These are phyloP conservation scores for Plebejus anna DNA, from an alignment of 2,888 invertebrate species.

Conservation along the genomic window DNA sequence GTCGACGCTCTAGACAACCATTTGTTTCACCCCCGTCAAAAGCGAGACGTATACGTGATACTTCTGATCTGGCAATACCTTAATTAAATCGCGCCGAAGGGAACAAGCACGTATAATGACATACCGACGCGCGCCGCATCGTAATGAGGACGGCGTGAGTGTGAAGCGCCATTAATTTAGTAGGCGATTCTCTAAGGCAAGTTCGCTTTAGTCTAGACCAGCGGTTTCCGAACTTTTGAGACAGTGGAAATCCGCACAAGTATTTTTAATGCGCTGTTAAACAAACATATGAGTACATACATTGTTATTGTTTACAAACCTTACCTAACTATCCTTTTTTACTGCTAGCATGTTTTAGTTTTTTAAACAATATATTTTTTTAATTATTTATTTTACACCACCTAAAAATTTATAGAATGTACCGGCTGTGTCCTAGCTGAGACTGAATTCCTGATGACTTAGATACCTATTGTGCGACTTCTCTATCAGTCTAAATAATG, in stretches of 20 bases:
- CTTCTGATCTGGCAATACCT: conserved; percentile 30
- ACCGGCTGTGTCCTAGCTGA: neutral
- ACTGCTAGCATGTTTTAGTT: no score
- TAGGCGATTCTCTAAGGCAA: conserved; percentile 22
- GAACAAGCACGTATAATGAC: conserved; percentile 35
- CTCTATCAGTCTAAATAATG: neutral
- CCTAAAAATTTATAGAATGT: neutral
- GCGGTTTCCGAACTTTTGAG: neutral
- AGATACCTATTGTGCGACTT: neutral
- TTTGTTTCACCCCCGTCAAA: conserved; percentile 20
- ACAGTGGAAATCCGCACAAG: neutral
- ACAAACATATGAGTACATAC: no score
- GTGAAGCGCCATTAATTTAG: conserved; percentile 28
- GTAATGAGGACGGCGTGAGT: conserved; percentile 31
- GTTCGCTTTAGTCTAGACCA: conserved; percentile 18
- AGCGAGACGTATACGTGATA: conserved; percentile 21
- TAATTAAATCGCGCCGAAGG: conserved; percentile 33
- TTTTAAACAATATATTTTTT: neutral
- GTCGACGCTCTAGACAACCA: conserved; percentile 9
- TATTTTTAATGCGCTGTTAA: no score
- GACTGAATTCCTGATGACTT: neutral
- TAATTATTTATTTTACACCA: neutral
- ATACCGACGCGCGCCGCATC: conserved; percentile 32
- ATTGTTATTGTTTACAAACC: no score
- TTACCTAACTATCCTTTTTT: no score